Base-by-base conservation (phyloP, 2,888 invertebrate species). In the Cenopis cana region DNA sequence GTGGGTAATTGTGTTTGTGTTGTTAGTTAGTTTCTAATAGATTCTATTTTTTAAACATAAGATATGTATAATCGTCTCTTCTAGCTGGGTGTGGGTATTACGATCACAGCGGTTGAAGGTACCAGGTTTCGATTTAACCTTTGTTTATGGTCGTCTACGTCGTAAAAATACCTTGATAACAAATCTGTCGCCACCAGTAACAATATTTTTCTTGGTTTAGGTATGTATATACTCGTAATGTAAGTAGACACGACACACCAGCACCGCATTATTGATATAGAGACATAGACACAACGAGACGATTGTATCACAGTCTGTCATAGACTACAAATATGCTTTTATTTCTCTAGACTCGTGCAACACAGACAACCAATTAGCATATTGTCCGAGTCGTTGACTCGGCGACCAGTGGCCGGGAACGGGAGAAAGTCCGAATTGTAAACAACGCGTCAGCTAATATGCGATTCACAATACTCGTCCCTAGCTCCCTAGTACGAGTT, bases 351-450 rank as follows among this genome's bases (percentile, higher is more conserved):
- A 38, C 52, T 41, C 18, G 41, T 29, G 52, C 55, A 56, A 64
- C 29, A 50, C 57, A 14, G 49, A 49, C 60, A 66, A 54, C 60
- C 66, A 71, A 61, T 71, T 55, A 71, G 55, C 70, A 70, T 66
- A 67, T 55, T 68, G 67, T 20, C 76, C 75, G 78, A 83, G 85
- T 82, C 85, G 82, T 83, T 82, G 85, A 83, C 85, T 82, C 66
- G 60, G 29, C 49, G 71, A 78, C 80, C 81, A 79, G 76, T 84
- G 83, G 79, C 79, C 90, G 78, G 88, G 87, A 87, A 84, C 65
- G 80, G 79, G 89, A 85, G 91, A 91, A 90, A 91, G 89, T 89
- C 78, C 73, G 70, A 76, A 68, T 38, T 62, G 69, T 73, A 66
- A 74, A 74, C 73, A 71, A 66, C n/a, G 71, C 74, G 68, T 62